These are phyloP conservation scores for Philopedon plagiatum DNA, from an alignment of 2,888 invertebrate species.

Conservation along the genomic window DNA sequence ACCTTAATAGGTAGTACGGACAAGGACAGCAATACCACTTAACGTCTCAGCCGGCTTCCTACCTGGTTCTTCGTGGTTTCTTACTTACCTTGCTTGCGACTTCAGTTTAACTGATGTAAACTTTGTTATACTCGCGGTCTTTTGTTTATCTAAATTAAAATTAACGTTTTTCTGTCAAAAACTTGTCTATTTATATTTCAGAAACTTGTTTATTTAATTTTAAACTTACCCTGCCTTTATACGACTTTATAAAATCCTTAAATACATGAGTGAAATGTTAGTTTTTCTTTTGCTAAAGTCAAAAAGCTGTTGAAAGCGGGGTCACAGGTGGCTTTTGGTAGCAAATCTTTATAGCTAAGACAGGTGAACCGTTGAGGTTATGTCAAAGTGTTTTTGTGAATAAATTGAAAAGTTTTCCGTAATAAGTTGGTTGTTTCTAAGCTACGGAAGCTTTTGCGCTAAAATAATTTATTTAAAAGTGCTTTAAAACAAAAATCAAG, in stretches of 20 bases:
- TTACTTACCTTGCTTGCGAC: slow-evolving; percentile 43
- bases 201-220: background rate
- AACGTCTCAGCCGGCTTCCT: slow-evolving; percentile 27
- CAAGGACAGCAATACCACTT: slow-evolving; percentile 27
- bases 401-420: background rate
- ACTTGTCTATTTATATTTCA: background rate
- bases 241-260: background rate
- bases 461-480: background rate
- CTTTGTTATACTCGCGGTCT: slow-evolving; percentile 26
- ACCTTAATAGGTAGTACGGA: background rate
- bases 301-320: background rate
- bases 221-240: background rate
- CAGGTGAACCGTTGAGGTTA: slow-evolving; percentile 44
- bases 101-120: slow-evolving; percentile 41
- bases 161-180: slow-evolving; percentile 21
- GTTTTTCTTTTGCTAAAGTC: background rate
- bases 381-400: slow-evolving; percentile 16
- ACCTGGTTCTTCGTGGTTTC: slow-evolving; percentile 39
- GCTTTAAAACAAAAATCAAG: slow-evolving; percentile 14
- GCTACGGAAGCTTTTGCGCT: background rate
- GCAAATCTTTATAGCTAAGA: slow-evolving; percentile 29
- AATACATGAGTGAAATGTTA: background rate
- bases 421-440: background rate
- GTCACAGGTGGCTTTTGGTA: slow-evolving; percentile 25
- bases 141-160: slow-evolving; percentile 37